Base-by-base conservation (phyloP, 2,113 vertebrate genomes). In the Phainopepla nitens region DNA sequence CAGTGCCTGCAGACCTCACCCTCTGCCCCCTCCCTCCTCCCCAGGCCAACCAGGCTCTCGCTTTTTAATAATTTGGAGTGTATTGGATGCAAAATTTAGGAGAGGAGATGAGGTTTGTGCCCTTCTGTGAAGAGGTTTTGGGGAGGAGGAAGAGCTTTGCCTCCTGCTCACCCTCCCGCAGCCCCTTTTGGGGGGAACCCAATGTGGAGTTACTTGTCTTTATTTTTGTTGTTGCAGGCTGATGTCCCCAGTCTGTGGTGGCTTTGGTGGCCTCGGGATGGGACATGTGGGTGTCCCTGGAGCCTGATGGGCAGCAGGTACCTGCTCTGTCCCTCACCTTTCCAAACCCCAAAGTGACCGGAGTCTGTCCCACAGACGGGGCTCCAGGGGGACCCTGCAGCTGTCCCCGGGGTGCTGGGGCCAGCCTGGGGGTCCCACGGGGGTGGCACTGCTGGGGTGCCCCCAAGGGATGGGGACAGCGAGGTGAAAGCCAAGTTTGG, bases 331-430 rank as follows among this genome's bases (percentile, higher is more conserved):
- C 82, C 53, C 36, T 53, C 0, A 0, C 20, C 76, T 62, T 33
- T 4, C 1, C 41, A 42, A 42, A 47, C 29, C 82, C 75, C 81
- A 41, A 3, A 45, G 73, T 11, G 60, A 29, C 8, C 2, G 0
- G 89, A 15, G 5, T 33, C 16, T 33, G 24, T 41, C 27, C 49
- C 10, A 0, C 35, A 8, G 51, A 1, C 9, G 9, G 9, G 39
- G 39, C 28, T 62, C 78, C 51, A 11, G 0, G 2, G 0, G 36
- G 20, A 39, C 15, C 0, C 41, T 6, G n/a, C 29, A 6, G 79
- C 69, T 42, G 49, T 3, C 7, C 35, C 47, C 8, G 0, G 53
- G 22, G 5, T 3, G 65, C 39, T 24, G 83, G 47, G 16, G 7
- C 17, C 4, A 13, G 82, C 18, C 49, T 4, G 81, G 60, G 64